Evolutionary conservation across 2,113 vertebrate genomes (phyloP).

Genomic region (Lates calcarifer): DNA sequence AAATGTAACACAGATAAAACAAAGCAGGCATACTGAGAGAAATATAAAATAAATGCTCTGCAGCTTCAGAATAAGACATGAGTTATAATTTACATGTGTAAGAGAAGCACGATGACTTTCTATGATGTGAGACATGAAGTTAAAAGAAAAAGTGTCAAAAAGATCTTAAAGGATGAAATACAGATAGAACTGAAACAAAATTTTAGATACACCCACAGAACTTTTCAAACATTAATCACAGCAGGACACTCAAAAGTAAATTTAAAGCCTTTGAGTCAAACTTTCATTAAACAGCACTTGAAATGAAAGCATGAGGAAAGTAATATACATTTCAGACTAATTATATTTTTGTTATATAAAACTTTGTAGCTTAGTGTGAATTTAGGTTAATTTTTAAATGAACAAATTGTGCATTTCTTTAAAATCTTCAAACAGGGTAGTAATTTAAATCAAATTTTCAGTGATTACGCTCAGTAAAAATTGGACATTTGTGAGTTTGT

Average conservation of each 20-base stretch:
- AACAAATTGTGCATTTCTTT: background rate
- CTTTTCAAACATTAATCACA: conserved; percentile 66
- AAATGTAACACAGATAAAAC: conserved; percentile 52
- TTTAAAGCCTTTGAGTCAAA: conserved; percentile 63
- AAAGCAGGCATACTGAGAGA: conserved; percentile 42
- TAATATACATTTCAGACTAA: conserved; percentile 12
- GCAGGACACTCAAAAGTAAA: conserved; percentile 54
- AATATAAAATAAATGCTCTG: conserved; percentile 29
- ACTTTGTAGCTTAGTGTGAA: background rate
- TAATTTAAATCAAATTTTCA: background rate
- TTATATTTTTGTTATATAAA: conserved; percentile 26
- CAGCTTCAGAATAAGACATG: conserved; percentile 50
- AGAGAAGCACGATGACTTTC: conserved; percentile 41
- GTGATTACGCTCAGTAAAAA: no score
- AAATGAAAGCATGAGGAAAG: conserved; percentile 28
- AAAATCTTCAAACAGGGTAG: background rate
- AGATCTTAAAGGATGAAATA: conserved; percentile 46
- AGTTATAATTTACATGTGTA: conserved; percentile 49
- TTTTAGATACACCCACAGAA: conserved; percentile 58
- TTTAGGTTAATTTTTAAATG: background rate
- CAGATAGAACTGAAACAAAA: conserved; percentile 20
- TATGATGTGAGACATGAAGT: conserved; percentile 41
- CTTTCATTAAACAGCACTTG: conserved; percentile 42
- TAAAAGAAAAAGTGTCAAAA: conserved; percentile 37
- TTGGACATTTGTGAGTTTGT: background rate